phyloP scores from a whole-genome alignment of 2,113 vertebrate genomes.

The Lates calcarifer region DNA sequence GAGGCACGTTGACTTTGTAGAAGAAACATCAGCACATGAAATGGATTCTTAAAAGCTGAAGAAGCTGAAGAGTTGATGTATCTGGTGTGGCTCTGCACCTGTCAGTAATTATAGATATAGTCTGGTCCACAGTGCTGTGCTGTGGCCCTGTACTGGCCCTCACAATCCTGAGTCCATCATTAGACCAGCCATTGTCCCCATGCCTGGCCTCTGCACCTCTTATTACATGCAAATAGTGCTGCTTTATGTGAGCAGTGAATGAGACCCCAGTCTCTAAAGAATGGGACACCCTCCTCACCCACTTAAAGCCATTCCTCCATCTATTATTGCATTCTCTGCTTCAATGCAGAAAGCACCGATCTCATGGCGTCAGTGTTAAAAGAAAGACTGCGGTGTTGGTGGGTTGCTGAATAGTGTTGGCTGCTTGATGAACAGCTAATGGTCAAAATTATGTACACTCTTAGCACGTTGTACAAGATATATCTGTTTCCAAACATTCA shows the following conservation, averaged over 20 bases:
- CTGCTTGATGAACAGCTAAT: slow-evolving; percentile 20
- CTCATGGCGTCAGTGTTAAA: slow-evolving; percentile 50
- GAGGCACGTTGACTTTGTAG: background rate
- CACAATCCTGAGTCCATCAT: slow-evolving; percentile 56
- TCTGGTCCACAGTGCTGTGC: slow-evolving; percentile 31
- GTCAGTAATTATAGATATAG: slow-evolving; percentile 75
- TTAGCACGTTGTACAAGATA: background rate
- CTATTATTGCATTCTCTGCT: slow-evolving; percentile 55
- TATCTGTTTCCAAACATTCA: background rate
- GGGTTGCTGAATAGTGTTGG: slow-evolving; percentile 29
- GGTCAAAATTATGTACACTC: background rate
- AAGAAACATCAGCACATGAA: slow-evolving; percentile 3
- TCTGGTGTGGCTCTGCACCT: slow-evolving; percentile 59
- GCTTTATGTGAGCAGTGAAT: slow-evolving; percentile 86
- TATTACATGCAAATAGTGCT: slow-evolving; percentile 88
- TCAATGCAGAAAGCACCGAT: slow-evolving; percentile 45
- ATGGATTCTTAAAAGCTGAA: background rate
- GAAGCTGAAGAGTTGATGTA: background rate
- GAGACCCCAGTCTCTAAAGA: slow-evolving; percentile 75
- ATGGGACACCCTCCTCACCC: slow-evolving; percentile 55
- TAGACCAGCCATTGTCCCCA: slow-evolving; percentile 72
- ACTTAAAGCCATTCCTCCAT: slow-evolving; percentile 70
- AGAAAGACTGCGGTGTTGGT: slow-evolving; percentile 10
- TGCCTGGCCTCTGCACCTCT: slow-evolving; percentile 80
- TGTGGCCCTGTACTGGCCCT: slow-evolving; percentile 33